These are phyloP conservation scores for Sarcophaga subvicina DNA, from an alignment of 2,888 invertebrate species.

Conservation along the genomic window DNA sequence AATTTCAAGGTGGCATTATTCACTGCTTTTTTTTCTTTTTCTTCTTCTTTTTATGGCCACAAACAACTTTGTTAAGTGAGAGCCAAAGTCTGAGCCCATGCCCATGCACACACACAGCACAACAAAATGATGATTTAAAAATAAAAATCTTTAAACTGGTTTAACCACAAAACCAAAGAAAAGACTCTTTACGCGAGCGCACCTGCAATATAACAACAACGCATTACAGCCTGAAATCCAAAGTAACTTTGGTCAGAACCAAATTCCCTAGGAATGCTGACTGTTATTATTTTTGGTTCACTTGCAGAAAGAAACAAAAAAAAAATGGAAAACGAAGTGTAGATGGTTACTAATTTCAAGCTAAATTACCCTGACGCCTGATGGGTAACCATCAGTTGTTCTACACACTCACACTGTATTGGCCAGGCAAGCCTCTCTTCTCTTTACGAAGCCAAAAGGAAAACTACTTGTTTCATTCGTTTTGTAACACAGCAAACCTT, in stretches of 20 bases:
- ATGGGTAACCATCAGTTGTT: slow-evolving; percentile 65
- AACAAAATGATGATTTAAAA: slow-evolving; percentile 28
- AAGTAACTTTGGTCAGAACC: background rate
- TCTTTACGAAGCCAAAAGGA: background rate
- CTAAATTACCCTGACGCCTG: slow-evolving; percentile 69
- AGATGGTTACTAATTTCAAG: slow-evolving; percentile 66
- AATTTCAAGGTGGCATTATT: slow-evolving; percentile 65
- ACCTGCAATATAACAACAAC: background rate
- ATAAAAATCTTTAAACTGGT: slow-evolving; percentile 67
- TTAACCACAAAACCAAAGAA: slow-evolving; percentile 53
- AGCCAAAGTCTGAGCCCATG: slow-evolving; percentile 3
- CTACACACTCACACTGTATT: slow-evolving; percentile 48
- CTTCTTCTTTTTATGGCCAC: background rate
- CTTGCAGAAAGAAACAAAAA: background rate
- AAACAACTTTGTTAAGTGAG: slow-evolving; percentile 41
- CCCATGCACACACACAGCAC: background rate
- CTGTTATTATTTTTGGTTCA: slow-evolving; percentile 25
- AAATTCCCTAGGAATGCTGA: background rate
- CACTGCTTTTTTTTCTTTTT: slow-evolving; percentile 34
- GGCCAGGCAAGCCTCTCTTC: background rate
- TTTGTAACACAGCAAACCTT: background rate
- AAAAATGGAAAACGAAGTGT: slow-evolving; percentile 43
- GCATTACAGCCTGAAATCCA: background rate
- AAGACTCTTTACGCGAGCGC: background rate
- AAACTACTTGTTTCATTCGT: slow-evolving; percentile 14